Evolutionary conservation across 2,888 invertebrate species (phyloP).

Genomic region (Tetanocera ferruginea): DNA sequence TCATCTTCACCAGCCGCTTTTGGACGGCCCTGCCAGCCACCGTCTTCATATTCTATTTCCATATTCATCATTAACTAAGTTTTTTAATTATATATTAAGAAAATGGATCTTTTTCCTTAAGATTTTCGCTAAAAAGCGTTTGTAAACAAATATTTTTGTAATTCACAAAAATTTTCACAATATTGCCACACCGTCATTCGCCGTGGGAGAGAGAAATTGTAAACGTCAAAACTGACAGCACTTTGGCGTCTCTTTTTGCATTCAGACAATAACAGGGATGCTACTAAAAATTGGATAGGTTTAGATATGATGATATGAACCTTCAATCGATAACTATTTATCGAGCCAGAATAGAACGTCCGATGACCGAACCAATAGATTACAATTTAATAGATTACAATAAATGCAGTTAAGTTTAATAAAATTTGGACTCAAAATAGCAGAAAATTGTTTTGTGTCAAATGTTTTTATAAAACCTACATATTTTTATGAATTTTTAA

Average conservation of each 20-base stretch:
- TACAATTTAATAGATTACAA: too few relatives aligned
- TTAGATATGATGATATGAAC: too few relatives aligned
- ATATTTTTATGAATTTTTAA: too few relatives aligned
- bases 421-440: too few relatives aligned
- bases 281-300: background rate
- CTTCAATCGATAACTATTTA: too few relatives aligned
- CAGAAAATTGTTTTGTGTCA: too few relatives aligned
- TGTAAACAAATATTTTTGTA: constrained; percentile 27
- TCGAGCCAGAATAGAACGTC: too few relatives aligned
- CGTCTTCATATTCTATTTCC: constrained; percentile 68
- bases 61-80: constrained; percentile 47
- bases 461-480: too few relatives aligned
- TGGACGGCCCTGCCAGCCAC: constrained; percentile 64
- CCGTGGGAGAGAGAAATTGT: background rate
- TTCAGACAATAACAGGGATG: too few relatives aligned
- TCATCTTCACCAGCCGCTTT: constrained; percentile 52
- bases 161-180: background rate
- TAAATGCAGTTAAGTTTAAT: too few relatives aligned
- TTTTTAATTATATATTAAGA: background rate
- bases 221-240: background rate
- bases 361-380: too few relatives aligned
- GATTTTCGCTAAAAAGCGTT: background rate
- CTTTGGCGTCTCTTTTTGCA: too few relatives aligned
- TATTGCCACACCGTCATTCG: background rate
- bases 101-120: background rate